phyloP scores from a whole-genome alignment of 2,888 invertebrate species.

The Drosophila anceps region DNA sequence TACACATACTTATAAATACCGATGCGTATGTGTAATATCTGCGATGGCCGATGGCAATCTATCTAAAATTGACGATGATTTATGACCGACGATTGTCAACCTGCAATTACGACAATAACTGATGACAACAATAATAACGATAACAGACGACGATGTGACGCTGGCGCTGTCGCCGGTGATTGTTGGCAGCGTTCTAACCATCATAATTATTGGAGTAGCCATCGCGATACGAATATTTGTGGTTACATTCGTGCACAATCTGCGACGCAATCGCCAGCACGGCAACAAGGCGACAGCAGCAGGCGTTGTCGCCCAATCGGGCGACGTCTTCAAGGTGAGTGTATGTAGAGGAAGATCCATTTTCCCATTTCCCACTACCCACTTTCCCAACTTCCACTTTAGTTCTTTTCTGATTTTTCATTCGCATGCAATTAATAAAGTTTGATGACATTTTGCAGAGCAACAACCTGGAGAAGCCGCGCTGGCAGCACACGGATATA shows the following conservation, averaged over 20 bases:
- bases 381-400: background rate
- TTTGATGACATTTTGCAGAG: constrained; percentile 61
- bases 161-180: constrained; percentile 85
- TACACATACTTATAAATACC: background rate
- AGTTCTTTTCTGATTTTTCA: background rate
- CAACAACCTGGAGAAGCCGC: constrained; percentile 84
- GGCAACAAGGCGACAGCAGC: constrained; percentile 83
- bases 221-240: constrained; percentile 85
- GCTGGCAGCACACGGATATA: constrained; percentile 86
- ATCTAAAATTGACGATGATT: constrained; percentile 70
- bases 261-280: constrained; percentile 84
- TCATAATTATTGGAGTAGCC: constrained; percentile 85
- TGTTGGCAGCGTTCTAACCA: constrained; percentile 85
- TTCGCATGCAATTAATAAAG: constrained; percentile 32
- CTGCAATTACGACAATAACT: constrained; percentile 70
- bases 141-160: constrained; percentile 83
- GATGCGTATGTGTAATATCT: constrained; percentile 37
- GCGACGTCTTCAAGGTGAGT: constrained; percentile 85
- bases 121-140: constrained; percentile 46
- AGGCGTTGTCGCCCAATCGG: constrained; percentile 81
- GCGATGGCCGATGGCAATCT: constrained; percentile 56
- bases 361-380: background rate
- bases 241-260: constrained; percentile 84
- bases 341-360: background rate
- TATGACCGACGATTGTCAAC: constrained; percentile 71